Base-by-base conservation (phyloP, 2,113 vertebrate species). In the Dasyornis broadbenti region DNA sequence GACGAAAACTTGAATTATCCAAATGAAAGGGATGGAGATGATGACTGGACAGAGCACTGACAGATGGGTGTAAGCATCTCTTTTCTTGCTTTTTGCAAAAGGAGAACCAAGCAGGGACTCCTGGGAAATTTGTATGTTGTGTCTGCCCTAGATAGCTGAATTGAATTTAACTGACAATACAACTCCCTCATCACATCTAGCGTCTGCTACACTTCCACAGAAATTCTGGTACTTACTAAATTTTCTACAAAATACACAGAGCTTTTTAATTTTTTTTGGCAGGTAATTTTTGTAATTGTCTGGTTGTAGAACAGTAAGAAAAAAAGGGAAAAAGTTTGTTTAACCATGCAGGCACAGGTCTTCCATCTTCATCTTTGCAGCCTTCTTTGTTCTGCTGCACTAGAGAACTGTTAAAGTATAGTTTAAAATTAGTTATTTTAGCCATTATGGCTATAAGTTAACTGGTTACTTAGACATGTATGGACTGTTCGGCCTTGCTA, bases 171-270 rank as follows among this genome's bases (percentile, higher is more conserved):
- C 12, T 86, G 44, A 82, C 18, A 42, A 28, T 52, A 52, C 10
- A 49, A 40, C n/a, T 8, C 33, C 26, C 3, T 0, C 5, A 44
- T 21, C 21, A 27, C 19, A 33, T 65, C 35, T 2, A 2, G 11
- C 63, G 64, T 64, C 53, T 83, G 28, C 52, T 86, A 31, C 35
- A 54, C 37, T 86, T 54, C 20, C 42, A 50, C 22, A 54, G 39
- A 83, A 83, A 81, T 89, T 68, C 59, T 94, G 22, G 6, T 64
- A 79, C n/a, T 16, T 66, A 15, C 71, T 82, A 53, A 30, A 44
- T 79, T 68, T 50, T 17, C 21, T 80, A 66, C 31, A 86, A 73
- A 79, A 54, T 59, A 45, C 7, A 64, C 13, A 70, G 11, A 24
- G 6, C 3, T 72, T 92, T 92, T 50, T 0, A 3, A 6, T 23